Percentiles rank a stretch among this genome's conserved stretches.
Evolutionary conservation across 2,888 invertebrate species (phyloP).

Genomic region (Ophioninae sp.): DNA sequence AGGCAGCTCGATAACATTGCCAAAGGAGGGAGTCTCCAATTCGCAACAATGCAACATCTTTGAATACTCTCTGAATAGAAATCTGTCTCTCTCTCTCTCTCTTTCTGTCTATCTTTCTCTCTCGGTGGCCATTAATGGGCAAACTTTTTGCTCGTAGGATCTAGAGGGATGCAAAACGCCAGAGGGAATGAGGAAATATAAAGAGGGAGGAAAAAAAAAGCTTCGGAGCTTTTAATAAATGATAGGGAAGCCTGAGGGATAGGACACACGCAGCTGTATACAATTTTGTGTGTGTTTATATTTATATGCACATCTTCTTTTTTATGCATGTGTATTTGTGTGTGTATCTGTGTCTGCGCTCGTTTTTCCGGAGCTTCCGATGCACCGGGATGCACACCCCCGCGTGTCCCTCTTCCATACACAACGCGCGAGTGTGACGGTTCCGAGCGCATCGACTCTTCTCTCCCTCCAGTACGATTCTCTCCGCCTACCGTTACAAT

Average conservation of each 20-base stretch:
- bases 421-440: slow-evolving; percentile 49
- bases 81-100: slow-evolving; percentile 40
- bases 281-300: slow-evolving; percentile 43
- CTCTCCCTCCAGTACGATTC: slow-evolving; percentile 27
- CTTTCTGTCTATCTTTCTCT: slow-evolving; percentile 30
- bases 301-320: slow-evolving; percentile 49
- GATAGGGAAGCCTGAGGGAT: slow-evolving; percentile 68
- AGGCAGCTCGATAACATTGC: slow-evolving; percentile 61
- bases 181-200: slow-evolving; percentile 41
- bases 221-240: slow-evolving; percentile 72
- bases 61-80: slow-evolving; percentile 69
- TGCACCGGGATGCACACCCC: slow-evolving; percentile 5
- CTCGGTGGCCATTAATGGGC: slow-evolving; percentile 70
- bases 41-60: slow-evolving; percentile 72
- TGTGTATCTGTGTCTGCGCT: slow-evolving; percentile 44
- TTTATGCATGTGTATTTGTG: slow-evolving; percentile 45
- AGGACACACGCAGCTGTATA: slow-evolving; percentile 61
- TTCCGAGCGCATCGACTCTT: slow-evolving; percentile 54
- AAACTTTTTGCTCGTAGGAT: slow-evolving; percentile 71
- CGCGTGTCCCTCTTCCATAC: neutral
- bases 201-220: slow-evolving; percentile 48
- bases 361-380: slow-evolving; percentile 46
- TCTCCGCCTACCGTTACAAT: slow-evolving; percentile 43
- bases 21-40: slow-evolving; percentile 60
- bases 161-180: slow-evolving; percentile 31